phyloP scores from a whole-genome alignment of 2,797 vertebrate species.

The Aeoliscus strigatus region DNA sequence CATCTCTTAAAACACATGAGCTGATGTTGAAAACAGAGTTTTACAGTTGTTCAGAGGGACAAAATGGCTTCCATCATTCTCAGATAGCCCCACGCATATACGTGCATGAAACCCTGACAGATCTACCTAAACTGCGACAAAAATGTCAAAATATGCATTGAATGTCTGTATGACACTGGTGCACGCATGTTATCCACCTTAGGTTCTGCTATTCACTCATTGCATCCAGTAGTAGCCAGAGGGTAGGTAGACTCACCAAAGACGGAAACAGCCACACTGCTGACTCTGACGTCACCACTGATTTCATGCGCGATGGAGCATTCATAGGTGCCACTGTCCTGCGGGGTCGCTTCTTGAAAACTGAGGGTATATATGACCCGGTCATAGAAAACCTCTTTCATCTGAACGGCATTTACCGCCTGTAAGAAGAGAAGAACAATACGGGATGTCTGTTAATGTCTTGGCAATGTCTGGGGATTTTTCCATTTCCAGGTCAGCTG shows the following conservation, averaged over 20 bases:
- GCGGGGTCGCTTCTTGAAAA: constrained; percentile 76
- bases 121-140: constrained; percentile 27
- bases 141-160: constrained; percentile 17
- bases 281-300: constrained; percentile 72
- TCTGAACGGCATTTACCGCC: constrained; percentile 71
- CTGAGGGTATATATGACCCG: constrained; percentile 80
- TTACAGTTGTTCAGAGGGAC: constrained; percentile 28
- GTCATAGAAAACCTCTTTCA: constrained; percentile 50
- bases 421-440: constrained; percentile 44
- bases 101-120: constrained; percentile 16
- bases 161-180: neutral
- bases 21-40: constrained; percentile 71
- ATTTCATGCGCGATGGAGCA: constrained; percentile 78
- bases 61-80: constrained; percentile 42
- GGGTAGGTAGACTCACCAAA: constrained; percentile 73
- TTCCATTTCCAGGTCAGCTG: constrained; percentile 9
- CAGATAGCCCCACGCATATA: constrained; percentile 15
- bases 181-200: neutral
- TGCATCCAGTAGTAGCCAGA: constrained; percentile 5
- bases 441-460: neutral
- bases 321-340: constrained; percentile 87
- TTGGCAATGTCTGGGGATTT: constrained; percentile 13
- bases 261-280: constrained; percentile 79
- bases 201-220: neutral
- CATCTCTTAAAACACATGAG: constrained; percentile 58